Evolutionary conservation across 2,797 vertebrate species (phyloP).

Genomic region (Oceanodroma leucorhoa): DNA sequence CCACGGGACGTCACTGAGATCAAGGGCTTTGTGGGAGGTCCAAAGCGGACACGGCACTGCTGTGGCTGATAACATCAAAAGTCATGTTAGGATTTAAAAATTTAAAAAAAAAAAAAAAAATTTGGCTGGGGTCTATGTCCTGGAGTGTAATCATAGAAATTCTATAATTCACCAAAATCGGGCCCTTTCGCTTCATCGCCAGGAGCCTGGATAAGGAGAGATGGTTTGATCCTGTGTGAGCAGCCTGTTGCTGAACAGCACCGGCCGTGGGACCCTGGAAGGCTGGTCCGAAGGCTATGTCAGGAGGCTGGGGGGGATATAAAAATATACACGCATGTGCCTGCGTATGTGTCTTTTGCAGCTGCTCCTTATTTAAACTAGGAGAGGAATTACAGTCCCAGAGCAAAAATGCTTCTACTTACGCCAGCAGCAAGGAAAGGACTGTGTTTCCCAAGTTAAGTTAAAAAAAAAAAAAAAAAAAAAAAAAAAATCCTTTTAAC

Average conservation of each 20-base stretch:
- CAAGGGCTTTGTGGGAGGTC: neutral
- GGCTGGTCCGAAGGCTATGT: neutral
- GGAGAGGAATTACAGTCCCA: neutral
- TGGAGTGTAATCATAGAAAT: neutral
- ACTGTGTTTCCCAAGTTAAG: neutral
- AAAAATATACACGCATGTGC: neutral
- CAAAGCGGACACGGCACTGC: neutral
- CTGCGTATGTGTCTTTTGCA: neutral
- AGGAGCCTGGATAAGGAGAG: neutral
- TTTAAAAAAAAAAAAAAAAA: neutral
- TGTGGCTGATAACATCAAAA: neutral
- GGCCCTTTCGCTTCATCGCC: neutral
- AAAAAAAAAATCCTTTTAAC: too few species aligned
- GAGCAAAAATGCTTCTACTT: neutral
- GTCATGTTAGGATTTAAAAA: neutral
- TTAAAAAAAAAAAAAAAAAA: neutral
- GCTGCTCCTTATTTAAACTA: neutral
- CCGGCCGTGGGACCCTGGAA: accelerated
- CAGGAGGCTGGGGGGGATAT: neutral
- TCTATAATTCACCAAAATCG: neutral
- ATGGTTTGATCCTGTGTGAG: neutral
- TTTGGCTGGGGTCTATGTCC: neutral
- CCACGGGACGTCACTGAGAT: neutral
- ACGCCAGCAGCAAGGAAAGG: neutral
- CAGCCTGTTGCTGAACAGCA: neutral